Percentiles rank a stretch among this genome's conserved stretches.
Evolutionary conservation across 2,113 vertebrate genomes (phyloP).

Genomic region (Peromyscus polionotus): DNA sequence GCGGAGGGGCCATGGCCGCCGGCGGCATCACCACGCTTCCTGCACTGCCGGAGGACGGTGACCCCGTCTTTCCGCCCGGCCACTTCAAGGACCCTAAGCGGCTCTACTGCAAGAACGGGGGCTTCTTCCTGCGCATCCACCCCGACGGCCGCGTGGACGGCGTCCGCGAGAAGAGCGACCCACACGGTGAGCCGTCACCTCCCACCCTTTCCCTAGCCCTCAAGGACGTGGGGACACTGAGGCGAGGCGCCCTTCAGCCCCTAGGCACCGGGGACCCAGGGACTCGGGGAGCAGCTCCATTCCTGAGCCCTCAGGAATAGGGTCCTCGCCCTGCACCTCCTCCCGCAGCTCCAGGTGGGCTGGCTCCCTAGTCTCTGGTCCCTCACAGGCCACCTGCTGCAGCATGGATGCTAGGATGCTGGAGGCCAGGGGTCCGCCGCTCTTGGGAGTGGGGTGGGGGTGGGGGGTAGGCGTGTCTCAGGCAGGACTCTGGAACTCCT

Average conservation of each 20-base stretch:
- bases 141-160: constrained; percentile 96
- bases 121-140: constrained; percentile 96
- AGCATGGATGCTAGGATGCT: background rate
- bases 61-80: constrained; percentile 91
- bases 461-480: background rate
- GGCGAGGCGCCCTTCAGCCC: background rate
- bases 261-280: background rate
- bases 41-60: constrained; percentile 90
- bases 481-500: background rate
- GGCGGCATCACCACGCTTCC: constrained; percentile 93
- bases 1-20: constrained; percentile 89
- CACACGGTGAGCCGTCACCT: constrained; percentile 91
- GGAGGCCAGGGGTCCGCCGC: background rate
- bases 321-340: background rate
- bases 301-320: too few relatives aligned
- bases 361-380: background rate
- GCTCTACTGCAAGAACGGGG: constrained; percentile 98
- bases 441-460: background rate
- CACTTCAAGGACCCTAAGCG: constrained; percentile 96
- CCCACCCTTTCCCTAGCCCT: background rate
- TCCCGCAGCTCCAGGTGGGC: background rate
- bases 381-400: background rate
- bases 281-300: background rate
- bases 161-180: constrained; percentile 96
- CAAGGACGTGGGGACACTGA: background rate